phyloP scores from a whole-genome alignment of 2,888 invertebrate genomes.

The Eristalinus sepulchralis region DNA sequence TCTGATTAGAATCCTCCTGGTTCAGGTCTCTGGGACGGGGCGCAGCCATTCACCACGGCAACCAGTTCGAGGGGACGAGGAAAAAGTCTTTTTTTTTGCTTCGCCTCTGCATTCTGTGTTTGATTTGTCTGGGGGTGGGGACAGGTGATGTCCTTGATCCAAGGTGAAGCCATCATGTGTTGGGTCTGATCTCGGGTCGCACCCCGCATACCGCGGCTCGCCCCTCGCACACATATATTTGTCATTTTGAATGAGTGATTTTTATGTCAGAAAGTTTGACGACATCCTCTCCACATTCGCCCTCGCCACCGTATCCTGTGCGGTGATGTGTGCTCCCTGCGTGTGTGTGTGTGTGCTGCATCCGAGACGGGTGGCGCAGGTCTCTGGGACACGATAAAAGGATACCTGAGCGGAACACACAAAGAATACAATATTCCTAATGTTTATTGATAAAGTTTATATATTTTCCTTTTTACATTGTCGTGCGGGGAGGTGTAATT shows the following conservation, averaged over 20 bases:
- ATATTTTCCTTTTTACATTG: slow-evolving; percentile 6
- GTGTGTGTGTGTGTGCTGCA: slow-evolving; percentile 42
- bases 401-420: slow-evolving; percentile 29
- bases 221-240: slow-evolving; percentile 42
- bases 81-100: slow-evolving; percentile 40
- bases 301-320: background rate
- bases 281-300: slow-evolving; percentile 14
- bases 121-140: slow-evolving; percentile 30
- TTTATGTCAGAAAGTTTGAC: slow-evolving; percentile 69
- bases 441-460: slow-evolving; percentile 67
- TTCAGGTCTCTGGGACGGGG: background rate
- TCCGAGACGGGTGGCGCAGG: background rate
- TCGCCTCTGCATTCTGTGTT: slow-evolving; percentile 25
- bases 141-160: slow-evolving; percentile 54
- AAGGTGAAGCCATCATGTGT: slow-evolving; percentile 67
- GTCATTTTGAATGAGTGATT: slow-evolving; percentile 70
- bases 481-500: slow-evolving; percentile 30
- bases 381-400: slow-evolving; percentile 21
- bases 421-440: slow-evolving; percentile 54
- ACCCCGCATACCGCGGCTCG: background rate
- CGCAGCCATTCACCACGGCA: slow-evolving; percentile 43
- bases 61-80: background rate
- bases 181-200: background rate
- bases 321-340: background rate
- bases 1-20: slow-evolving; percentile 62